phyloP scores from a whole-genome alignment of 2,797 vertebrate species.

The Gila robusta region DNA sequence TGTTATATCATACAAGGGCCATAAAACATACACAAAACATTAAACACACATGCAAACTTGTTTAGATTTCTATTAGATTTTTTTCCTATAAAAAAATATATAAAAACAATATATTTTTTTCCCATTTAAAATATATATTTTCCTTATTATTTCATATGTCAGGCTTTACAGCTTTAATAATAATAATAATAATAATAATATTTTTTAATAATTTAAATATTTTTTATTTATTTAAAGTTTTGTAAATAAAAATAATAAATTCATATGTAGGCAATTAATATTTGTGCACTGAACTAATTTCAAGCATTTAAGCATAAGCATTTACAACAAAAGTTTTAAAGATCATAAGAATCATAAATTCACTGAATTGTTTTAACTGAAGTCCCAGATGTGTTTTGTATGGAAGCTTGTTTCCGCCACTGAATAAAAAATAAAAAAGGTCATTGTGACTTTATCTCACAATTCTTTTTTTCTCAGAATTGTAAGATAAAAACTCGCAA shows the following conservation, averaged over 20 bases:
- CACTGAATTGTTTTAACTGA: not conserved
- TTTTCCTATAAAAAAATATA: too few species aligned
- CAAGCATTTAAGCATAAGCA: not conserved
- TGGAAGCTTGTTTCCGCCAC: not conserved
- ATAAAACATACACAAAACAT: too few species aligned
- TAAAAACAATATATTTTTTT: too few species aligned
- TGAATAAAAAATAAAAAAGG: too few species aligned
- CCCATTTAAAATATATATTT: too few species aligned
- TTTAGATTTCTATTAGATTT: too few species aligned
- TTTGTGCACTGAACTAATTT: not conserved
- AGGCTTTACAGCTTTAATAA: not conserved
- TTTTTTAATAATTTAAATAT: not conserved
- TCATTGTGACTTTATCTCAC: too few species aligned
- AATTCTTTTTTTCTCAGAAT: too few species aligned
- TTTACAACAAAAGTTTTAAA: not conserved
- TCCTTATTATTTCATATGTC: not conserved
- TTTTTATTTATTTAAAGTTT: not conserved
- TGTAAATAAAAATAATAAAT: not conserved
- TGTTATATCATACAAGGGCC: not conserved
- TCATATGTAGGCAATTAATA: not conserved
- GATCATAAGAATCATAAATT: not conserved
- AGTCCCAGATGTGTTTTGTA: not conserved
- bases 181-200: not conserved
- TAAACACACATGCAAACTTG: too few species aligned
- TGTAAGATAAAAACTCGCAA: too few species aligned